phyloP scores from a whole-genome alignment of 2,888 invertebrate species.

The Neoaliturus tenellus region DNA sequence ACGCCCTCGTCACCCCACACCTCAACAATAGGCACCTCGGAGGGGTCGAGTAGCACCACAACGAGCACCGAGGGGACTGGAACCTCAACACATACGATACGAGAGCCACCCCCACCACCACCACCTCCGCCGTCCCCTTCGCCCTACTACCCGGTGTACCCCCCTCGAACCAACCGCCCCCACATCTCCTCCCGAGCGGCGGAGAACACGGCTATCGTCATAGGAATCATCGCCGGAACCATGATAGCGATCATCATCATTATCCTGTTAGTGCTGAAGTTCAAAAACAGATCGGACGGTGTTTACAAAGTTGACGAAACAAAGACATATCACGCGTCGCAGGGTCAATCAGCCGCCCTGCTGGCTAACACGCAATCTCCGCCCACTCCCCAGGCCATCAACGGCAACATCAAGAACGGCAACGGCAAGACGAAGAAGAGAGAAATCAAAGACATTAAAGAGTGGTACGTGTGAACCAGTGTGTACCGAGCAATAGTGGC shows the following conservation, averaged over 20 bases:
- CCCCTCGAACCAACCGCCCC: constrained; percentile 63
- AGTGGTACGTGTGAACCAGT: constrained; percentile 93
- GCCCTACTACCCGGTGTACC: constrained; percentile 71
- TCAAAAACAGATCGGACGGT: constrained; percentile 89
- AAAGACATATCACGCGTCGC: constrained; percentile 81
- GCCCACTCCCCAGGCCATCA: constrained; percentile 71
- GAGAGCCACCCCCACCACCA: constrained; percentile 68
- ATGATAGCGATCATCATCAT: constrained; percentile 94
- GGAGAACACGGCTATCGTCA: constrained; percentile 85
- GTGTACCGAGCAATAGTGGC: background rate
- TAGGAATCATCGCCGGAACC: constrained; percentile 93
- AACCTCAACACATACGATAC: constrained; percentile 64
- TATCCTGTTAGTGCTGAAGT: constrained; percentile 92
- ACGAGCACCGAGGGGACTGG: constrained; percentile 67
- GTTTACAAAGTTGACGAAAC: constrained; percentile 95
- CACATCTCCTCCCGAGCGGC: constrained; percentile 81
- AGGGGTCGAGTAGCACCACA: constrained; percentile 29
- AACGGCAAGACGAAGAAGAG: constrained; percentile 79
- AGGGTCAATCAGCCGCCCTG: constrained; percentile 87
- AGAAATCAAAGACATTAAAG: constrained; percentile 93
- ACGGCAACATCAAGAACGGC: constrained; percentile 73
- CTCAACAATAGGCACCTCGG: constrained; percentile 61
- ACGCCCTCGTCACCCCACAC: constrained; percentile 60
- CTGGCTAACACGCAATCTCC: constrained; percentile 72
- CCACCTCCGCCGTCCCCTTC: constrained; percentile 68